Base-by-base conservation (phyloP, 2,888 invertebrate genomes). In the Archips crataeganus region DNA sequence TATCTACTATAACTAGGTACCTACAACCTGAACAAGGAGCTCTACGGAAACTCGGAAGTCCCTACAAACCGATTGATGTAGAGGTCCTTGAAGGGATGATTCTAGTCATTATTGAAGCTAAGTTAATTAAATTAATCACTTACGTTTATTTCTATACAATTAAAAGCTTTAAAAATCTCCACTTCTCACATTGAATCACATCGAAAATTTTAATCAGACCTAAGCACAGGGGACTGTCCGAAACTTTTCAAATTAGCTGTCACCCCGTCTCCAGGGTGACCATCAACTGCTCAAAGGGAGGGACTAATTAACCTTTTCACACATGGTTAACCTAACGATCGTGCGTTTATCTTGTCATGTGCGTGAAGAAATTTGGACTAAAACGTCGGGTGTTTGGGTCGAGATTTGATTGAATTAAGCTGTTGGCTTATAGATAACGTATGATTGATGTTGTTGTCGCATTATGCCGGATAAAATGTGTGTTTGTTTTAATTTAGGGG, bases 231-330 rank as follows among this genome's bases (percentile, higher is more conserved):
- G 61, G 66, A 75, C 66, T 69, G 73, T 75, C 72, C 62, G 23
- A 57, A 76, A 78, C 75, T 78, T 79, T 79, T 76, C 75, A 75
- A 77, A 79, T 79, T 79, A 77, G 69, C 76, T 78, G 78, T 77
- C 75, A 69, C 71, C 76, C 77, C 66, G 65, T 76, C 64, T 71
- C 70, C 57, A 66, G 76, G 75, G 73, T 63, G 77, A 75, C 75
- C 75, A 76, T 75, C 74, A 77, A 76, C 65, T 76, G 68, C 68
- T 73, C 65, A 76, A 75, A 75, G 76, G 66, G 70, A 49, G 39
- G 63, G 64, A 57, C 66, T 71, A 66, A 75, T 72, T 68, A 75
- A 65, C 57, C 72, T 60, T 69, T 71, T 70, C 70, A 59, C 71
- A 62, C 71, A 60, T 63, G 75, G 67, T 60, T 69, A 73, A 32